Conservation (phyloP, 2,113 vertebrate species). For the Otolemur garnettii region DNA sequence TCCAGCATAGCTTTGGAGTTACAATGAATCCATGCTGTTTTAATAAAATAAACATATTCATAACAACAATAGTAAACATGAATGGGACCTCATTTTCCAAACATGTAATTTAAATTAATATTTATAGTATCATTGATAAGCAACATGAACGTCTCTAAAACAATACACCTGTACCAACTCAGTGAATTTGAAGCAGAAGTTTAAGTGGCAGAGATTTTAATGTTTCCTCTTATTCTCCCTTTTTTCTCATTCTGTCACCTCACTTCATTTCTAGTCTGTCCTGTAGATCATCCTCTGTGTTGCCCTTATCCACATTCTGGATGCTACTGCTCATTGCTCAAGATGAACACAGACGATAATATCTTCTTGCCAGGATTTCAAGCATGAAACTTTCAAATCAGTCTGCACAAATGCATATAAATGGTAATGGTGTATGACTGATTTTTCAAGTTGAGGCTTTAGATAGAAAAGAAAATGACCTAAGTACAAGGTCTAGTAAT, state of each 20-base stretch:
- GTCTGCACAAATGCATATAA: neutral
- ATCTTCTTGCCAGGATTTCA: neutral
- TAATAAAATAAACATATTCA: neutral
- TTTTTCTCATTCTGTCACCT: neutral
- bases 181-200: neutral
- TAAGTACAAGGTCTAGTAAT: neutral
- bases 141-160: neutral
- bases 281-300: neutral
- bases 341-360: neutral
- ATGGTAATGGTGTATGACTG: neutral
- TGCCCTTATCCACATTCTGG: neutral
- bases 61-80: neutral
- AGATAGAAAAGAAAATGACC: neutral
- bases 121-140: neutral
- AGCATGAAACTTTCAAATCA: neutral
- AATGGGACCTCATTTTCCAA: neutral
- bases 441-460: neutral
- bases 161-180: neutral
- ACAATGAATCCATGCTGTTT: neutral
- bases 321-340: neutral
- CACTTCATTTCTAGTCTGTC: neutral
- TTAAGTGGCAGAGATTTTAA: neutral
- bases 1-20: neutral
- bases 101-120: neutral
- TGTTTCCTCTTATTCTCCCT: neutral